These are phyloP conservation scores for Antennarius maculatus DNA, from an alignment of 2,797 vertebrate species.

Conservation along the genomic window DNA sequence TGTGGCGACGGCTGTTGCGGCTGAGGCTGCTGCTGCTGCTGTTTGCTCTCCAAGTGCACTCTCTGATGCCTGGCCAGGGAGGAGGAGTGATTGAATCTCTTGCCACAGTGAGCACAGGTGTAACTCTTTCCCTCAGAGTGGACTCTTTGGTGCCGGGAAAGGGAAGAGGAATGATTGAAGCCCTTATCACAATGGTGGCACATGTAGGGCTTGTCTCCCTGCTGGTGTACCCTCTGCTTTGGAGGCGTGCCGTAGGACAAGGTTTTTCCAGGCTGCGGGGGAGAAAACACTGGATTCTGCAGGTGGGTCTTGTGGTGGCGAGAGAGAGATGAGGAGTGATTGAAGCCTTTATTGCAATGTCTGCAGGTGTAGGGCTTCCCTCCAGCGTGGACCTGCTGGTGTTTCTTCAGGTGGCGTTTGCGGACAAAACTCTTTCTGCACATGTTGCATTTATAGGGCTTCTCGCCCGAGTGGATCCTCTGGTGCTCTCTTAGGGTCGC, in stretches of 20 bases:
- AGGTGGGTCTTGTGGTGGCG: slow-evolving; percentile 84
- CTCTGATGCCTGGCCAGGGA: slow-evolving; percentile 85
- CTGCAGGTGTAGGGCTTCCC: slow-evolving; percentile 86
- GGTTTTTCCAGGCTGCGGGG: slow-evolving; percentile 75
- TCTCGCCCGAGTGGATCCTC: slow-evolving; percentile 85
- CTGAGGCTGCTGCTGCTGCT: slow-evolving; percentile 51
- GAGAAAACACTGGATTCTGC: slow-evolving; percentile 81
- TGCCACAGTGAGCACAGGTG: slow-evolving; percentile 83
- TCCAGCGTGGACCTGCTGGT: slow-evolving; percentile 85
- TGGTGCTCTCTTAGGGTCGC: slow-evolving; percentile 84
- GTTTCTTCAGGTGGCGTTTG: slow-evolving; percentile 86
- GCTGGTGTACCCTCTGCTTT: slow-evolving; percentile 79
- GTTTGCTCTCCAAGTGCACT: slow-evolving; percentile 82
- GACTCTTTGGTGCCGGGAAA: slow-evolving; percentile 86
- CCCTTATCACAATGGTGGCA: slow-evolving; percentile 86
- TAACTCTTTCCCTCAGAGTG: slow-evolving; percentile 85
- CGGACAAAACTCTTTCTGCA: slow-evolving; percentile 86
- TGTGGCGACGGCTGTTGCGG: slow-evolving; percentile 38
- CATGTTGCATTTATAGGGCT: slow-evolving; percentile 87
- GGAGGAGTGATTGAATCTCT: slow-evolving; percentile 84
- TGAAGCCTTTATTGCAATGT: slow-evolving; percentile 87
- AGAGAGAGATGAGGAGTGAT: slow-evolving; percentile 85
- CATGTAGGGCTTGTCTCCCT: slow-evolving; percentile 86
- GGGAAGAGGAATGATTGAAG: slow-evolving; percentile 86
- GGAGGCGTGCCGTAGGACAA: slow-evolving; percentile 73